Conservation (phyloP, 2,113 vertebrate genomes). For the Laticauda laticaudata region DNA sequence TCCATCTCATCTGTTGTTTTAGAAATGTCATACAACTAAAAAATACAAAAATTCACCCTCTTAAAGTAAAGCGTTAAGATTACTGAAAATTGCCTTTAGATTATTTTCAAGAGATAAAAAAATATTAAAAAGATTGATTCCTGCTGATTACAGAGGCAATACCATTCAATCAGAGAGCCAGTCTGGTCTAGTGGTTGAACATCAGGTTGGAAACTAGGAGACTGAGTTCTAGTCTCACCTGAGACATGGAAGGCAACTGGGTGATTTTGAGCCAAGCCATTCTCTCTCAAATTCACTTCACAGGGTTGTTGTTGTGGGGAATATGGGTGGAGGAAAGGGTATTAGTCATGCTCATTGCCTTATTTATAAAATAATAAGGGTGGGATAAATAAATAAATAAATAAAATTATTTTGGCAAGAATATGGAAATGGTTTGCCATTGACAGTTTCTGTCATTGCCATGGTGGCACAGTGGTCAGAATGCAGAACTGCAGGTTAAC, state of each 20-base stretch:
- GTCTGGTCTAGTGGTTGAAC: not conserved
- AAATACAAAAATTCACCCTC: not conserved
- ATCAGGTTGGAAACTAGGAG: not conserved
- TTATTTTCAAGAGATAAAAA: not conserved
- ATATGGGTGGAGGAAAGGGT: not conserved
- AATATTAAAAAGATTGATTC: not conserved
- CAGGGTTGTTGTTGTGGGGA: not conserved
- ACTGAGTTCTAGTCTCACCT: not conserved
- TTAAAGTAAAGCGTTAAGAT: not conserved
- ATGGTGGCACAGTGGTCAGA: too few species aligned
- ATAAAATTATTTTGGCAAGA: not conserved
- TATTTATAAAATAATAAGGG: too few species aligned
- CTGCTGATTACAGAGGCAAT: not conserved
- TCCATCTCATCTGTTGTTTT: not conserved
- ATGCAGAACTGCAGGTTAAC: too few species aligned
- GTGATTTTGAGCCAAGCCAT: not conserved
- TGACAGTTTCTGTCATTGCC: not conserved
- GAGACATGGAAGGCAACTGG: not conserved
- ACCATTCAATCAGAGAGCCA: not conserved
- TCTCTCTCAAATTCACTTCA: not conserved
- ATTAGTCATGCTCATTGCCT: not conserved
- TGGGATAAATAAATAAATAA: too few species aligned
- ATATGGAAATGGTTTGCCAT: not conserved
- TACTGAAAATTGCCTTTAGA: not conserved
- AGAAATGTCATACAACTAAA: not conserved